Conservation (phyloP, 1,140 invertebrate genomes). For the Probaryconus sp. region DNA sequence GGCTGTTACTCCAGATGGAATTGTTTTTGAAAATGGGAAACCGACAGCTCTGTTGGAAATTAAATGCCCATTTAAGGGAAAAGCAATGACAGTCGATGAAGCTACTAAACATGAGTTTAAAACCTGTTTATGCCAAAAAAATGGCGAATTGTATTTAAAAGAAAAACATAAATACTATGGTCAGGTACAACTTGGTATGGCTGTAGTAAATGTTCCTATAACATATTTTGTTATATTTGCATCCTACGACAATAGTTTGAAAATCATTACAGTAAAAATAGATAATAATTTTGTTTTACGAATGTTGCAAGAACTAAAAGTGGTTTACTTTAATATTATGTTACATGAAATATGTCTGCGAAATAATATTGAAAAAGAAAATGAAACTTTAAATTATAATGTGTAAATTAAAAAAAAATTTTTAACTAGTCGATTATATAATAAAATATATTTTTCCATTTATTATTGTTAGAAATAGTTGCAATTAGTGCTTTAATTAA, state of each 20-base stretch:
- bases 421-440: no score
- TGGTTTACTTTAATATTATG: slow-evolving; percentile 15
- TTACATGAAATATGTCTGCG: slow-evolving; percentile 6
- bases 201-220: slow-evolving; percentile 35
- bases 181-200: slow-evolving; percentile 53
- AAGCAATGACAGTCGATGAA: slow-evolving; percentile 19
- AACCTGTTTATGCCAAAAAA: slow-evolving; percentile 1
- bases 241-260: slow-evolving; percentile 19
- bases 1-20: slow-evolving; percentile 39
- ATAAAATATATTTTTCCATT: no score
- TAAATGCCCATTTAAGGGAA: slow-evolving; percentile 48
- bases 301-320: slow-evolving; percentile 5
- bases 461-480: no score
- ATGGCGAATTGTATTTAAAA: slow-evolving; percentile 28
- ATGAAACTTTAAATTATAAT: background rate
- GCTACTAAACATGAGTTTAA: slow-evolving; percentile 13
- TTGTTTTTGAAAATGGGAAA: slow-evolving; percentile 25
- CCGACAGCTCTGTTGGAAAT: slow-evolving; percentile 46
- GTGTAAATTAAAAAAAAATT: no score
- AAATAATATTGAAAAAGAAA: no score
- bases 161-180: slow-evolving; percentile 42
- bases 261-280: no score
- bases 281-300: no score
- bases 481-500: no score
- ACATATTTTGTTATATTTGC: slow-evolving; percentile 50